Evolutionary conservation across 2,888 invertebrate species (phyloP), one percentile per base, ranked within the genome.

Genomic region (Spatulosminthurus flaviceps): DNA sequence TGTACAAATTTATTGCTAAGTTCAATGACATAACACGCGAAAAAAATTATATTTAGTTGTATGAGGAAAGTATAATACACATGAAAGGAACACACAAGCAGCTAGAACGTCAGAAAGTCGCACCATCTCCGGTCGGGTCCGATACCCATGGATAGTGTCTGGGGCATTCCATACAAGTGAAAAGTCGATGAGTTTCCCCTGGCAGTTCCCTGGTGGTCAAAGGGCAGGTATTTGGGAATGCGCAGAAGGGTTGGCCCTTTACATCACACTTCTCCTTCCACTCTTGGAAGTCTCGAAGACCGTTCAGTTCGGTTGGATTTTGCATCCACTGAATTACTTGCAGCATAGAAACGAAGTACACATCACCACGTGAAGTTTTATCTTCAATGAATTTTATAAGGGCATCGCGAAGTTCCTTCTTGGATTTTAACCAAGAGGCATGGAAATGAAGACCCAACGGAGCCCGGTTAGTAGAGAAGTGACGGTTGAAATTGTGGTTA

Each of bases 231-330:
- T 96, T 96, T 80, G 96, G 96, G 86, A 96, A 89, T 0, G 95
- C 95, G 88, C 96, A 96, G 90, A 92, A 95, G 79, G 96, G 94
- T 88, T 95, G 95, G 78, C 96, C 96, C 88, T 96, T 95, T 82
- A 96, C 94, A 87, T 96, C 96, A 88, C 96, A 96, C 88, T 95
- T 95, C 86, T 96, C 96, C 88, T 96, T 96, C 96, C 96, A 96
- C 88, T 95, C 95, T 86, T 93, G 93, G 92, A 96, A 96, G 87
- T 96, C 96, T 85, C 95, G 91, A 72, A 96, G 91, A 43, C 92
- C 92, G 70, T 94, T 92, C 84, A 95, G 87, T 88, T 96, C 96
- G 34, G 95, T 95, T 78, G 96, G 96, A 86, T 94, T 95, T 89
- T 96, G 96, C 95, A 96, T 96, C 96, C 96, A 96, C 88, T 96